These are phyloP conservation scores for Temnopleurus reevesii DNA, from an alignment of 53 echinoderm and acorn worm genomes.

Conservation along the genomic window DNA sequence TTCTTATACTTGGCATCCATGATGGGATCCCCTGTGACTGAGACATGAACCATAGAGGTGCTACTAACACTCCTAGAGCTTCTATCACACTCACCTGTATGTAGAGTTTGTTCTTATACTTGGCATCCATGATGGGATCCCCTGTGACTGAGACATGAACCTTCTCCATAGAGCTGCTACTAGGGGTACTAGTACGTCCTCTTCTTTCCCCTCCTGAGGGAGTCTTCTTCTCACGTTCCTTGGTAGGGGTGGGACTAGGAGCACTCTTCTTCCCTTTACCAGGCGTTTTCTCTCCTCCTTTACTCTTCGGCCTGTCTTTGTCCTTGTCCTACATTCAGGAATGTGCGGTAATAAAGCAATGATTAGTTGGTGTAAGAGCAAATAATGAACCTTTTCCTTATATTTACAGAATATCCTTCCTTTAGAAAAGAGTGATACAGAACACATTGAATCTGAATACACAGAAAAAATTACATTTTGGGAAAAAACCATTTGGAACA, in stretches of 20 bases:
- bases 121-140: constrained; percentile 88
- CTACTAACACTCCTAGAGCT: too few species aligned
- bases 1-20: constrained; percentile 90
- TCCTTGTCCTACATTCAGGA: constrained; percentile 77
- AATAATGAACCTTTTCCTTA: not conserved
- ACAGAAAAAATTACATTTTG: too few species aligned
- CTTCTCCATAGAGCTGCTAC: constrained; percentile 11
- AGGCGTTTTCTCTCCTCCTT: constrained; percentile 65
- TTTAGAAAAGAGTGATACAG: too few species aligned
- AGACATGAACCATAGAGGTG: not conserved
- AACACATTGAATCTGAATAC: too few species aligned
- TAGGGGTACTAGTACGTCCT: constrained; percentile 5
- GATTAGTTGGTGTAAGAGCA: not conserved
- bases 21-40: constrained; percentile 80
- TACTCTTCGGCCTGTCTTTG: constrained; percentile 96
- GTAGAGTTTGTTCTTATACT: constrained; percentile 93
- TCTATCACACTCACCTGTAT: constrained; percentile 87
- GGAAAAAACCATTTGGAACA: too few species aligned
- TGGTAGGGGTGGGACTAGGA: constrained; percentile 67
- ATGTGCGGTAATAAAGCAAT: not conserved
- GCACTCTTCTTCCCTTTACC: constrained; percentile 70
- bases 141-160: constrained; percentile 69
- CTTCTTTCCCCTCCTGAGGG: constrained; percentile 62
- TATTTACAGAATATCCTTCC: too few species aligned
- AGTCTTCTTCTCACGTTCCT: constrained; percentile 66